phyloP scores from a whole-genome alignment of 2,113 vertebrate genomes.

The Hemibagrus wyckioides region DNA sequence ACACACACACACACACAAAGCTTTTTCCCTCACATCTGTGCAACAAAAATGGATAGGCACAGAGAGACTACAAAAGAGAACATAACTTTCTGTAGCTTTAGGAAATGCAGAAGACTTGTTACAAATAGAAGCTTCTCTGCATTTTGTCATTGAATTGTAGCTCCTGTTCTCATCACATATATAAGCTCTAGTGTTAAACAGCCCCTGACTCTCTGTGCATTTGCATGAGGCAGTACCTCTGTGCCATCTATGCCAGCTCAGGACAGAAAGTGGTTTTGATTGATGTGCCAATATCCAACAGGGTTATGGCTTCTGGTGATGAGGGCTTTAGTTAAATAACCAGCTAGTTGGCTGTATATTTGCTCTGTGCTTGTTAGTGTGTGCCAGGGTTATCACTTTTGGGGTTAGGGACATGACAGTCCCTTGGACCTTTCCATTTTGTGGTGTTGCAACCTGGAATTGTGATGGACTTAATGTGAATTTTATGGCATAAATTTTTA shows the following conservation, averaged over 20 bases:
- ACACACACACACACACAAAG: no score
- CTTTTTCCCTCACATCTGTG: not conserved
- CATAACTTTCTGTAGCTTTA: not conserved
- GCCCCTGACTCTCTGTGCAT: not conserved
- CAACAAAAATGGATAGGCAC: not conserved
- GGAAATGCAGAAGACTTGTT: not conserved
- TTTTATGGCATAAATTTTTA: not conserved
- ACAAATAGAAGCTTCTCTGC: not conserved
- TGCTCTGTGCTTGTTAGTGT: conserved; percentile 19
- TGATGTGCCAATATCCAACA: conserved; percentile 29
- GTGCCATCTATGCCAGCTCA: not conserved
- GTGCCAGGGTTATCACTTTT: not conserved
- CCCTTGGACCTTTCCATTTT: not conserved
- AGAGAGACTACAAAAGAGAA: not conserved
- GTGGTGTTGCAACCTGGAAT: not conserved
- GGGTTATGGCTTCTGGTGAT: conserved; percentile 23
- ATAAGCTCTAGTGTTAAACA: not conserved
- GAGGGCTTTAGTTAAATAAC: not conserved
- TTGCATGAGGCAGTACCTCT: not conserved
- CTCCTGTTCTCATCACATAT: not conserved
- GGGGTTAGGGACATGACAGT: not conserved
- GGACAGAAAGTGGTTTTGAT: conserved; percentile 22
- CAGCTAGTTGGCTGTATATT: conserved; percentile 30
- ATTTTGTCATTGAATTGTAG: not conserved
- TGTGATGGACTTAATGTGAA: not conserved